Base-by-base conservation (phyloP, 2,797 vertebrate genomes). In the Ambastaia sidthimunki region DNA sequence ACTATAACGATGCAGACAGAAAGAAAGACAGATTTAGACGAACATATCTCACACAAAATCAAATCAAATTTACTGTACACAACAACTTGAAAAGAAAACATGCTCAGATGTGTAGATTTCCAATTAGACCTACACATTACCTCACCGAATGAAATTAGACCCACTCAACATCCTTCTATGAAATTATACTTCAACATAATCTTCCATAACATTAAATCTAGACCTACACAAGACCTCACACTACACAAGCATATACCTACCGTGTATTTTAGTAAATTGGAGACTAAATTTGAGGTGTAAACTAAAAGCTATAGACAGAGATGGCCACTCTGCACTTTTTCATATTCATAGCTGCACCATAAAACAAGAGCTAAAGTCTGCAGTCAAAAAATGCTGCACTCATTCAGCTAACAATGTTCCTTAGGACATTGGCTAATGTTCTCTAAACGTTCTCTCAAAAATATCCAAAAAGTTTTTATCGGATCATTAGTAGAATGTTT, bases 121-220 rank as follows among this genome's bases (percentile, higher is more conserved):
- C 48, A 69, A 69, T 77, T 77, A 48, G 41, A 77, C 67, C 75
- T 70, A 77, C 41, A 70, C 66, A 59, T 69, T 66, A 69, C 54
- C 23, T 70, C 66, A 34, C 57, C 44, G 54, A 69, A 77, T 69
- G 41, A 77, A 77, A 70, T 77, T 13, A 77, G 18, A 44, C 74
- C 65, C 28, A 57, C 74, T 19, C 65, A 68, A 47, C 74, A 76
- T 76, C 55, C 57, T 59, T 37, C 52, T 68, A 68, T 16, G 50
- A 76, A 13, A 76, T 68, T 44, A 76, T 6, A 76, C 34, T 47
- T 57, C 21, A 34, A 76, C 67, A 68, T 67, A 52, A 37, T 52
- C 63, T 67, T 76, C 74, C 28, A 54, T 76, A 34, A 76, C 52
- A 76, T 76, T 28, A 76, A 76, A 76, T 67, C 55, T 48, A 68